Percentiles rank a stretch among this genome's conserved stretches.
Conservation (phyloP, 2,797 vertebrate species). For the Microctenopoma lineatum region DNA sequence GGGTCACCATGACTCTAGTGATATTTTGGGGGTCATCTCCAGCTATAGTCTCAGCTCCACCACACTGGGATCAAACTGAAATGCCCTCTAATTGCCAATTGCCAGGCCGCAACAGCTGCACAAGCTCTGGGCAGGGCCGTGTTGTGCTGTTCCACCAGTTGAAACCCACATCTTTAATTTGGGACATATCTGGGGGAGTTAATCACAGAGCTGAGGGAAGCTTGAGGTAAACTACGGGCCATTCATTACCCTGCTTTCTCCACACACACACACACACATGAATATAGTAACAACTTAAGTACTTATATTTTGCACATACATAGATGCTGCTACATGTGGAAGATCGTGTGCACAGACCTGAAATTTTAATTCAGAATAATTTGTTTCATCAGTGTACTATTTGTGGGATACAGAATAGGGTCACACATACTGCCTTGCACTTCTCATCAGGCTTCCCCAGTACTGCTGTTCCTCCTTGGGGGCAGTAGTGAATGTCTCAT, state of each 20-base stretch:
- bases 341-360: neutral
- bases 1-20: constrained; percentile 1
- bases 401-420: constrained; percentile 11
- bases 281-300: neutral
- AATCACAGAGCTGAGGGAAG: constrained; percentile 71
- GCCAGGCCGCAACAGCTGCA: constrained; percentile 71
- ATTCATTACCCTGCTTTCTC: constrained; percentile 60
- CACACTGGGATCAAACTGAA: constrained; percentile 26
- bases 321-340: constrained; percentile 1
- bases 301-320: constrained; percentile 10
- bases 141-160: constrained; percentile 34
- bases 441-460: constrained; percentile 37
- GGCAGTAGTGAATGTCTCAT: constrained; percentile 63
- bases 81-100: constrained; percentile 72
- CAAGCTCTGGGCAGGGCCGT: constrained; percentile 31
- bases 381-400: constrained; percentile 11
- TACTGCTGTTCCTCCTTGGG: constrained; percentile 53
- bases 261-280: neutral
- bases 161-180: constrained; percentile 74
- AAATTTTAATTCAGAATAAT: constrained; percentile 33
- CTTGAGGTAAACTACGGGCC: constrained; percentile 58
- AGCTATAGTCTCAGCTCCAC: constrained; percentile 41
- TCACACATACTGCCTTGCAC: constrained; percentile 23
- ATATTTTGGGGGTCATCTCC: constrained; percentile 45
- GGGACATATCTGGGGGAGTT: constrained; percentile 53